Evolutionary conservation across 2,888 invertebrate species (phyloP).

Genomic region (Hirtodrosophila histrioides): DNA sequence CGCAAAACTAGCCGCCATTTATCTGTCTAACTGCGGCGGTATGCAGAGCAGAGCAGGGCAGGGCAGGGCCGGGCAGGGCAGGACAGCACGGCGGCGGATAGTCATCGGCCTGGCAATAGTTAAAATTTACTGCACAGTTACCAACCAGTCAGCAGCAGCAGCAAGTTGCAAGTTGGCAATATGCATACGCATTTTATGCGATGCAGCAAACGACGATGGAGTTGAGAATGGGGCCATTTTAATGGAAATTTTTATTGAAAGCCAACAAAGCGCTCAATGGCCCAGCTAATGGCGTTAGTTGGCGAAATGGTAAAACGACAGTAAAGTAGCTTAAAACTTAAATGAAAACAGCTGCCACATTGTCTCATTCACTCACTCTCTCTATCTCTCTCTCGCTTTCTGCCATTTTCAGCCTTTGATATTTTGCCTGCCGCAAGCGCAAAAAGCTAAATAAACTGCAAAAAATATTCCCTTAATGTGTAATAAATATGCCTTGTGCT

Average conservation of each 20-base stretch:
- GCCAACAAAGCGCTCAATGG: conserved; percentile 80
- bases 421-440: conserved; percentile 21
- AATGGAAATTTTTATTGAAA: conserved; percentile 79
- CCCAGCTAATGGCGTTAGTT: conserved; percentile 78
- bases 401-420: conserved; percentile 27
- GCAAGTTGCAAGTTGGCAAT: conserved; percentile 75
- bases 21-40: conserved; percentile 68
- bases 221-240: conserved; percentile 59
- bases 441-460: not conserved
- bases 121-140: conserved; percentile 78
- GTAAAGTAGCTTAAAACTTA: conserved; percentile 72
- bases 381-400: not conserved
- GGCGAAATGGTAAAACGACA: conserved; percentile 52
- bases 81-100: conserved; percentile 23
- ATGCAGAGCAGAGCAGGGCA: conserved; percentile 10
- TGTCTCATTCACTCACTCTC: conserved; percentile 5
- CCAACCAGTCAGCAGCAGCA: conserved; percentile 31
- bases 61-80: not conserved
- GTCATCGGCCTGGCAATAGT: conserved; percentile 72
- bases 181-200: conserved; percentile 78
- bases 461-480: conserved; percentile 37
- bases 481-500: conserved; percentile 26
- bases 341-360: conserved; percentile 54
- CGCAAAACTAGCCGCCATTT: conserved; percentile 80
- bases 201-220: conserved; percentile 36